Evolutionary conservation across 1,140 invertebrate genomes (phyloP).

Genomic region (Drosophila neocordata): DNA sequence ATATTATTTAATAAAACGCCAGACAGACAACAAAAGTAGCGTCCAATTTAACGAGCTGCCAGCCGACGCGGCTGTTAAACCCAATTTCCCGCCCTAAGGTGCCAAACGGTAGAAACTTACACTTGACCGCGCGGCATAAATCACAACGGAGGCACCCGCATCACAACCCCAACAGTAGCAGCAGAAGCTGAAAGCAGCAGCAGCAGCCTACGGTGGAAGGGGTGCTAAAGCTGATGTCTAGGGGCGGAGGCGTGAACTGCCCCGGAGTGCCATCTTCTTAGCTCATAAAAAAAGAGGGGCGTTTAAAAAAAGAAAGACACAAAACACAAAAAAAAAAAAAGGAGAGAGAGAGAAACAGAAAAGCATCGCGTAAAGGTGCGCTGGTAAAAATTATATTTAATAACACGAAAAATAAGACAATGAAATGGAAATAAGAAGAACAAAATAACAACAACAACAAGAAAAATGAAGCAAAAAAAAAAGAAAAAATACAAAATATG

Average conservation of each 20-base stretch:
- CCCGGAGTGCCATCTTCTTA: constrained; percentile 38
- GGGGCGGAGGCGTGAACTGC: constrained; percentile 11
- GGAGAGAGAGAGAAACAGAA: background rate
- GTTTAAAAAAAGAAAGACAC: constrained; percentile 35
- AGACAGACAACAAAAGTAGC: constrained; percentile 51
- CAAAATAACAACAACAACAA: background rate
- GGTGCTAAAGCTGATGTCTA: background rate
- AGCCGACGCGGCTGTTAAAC: constrained; percentile 64
- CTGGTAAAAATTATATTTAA: constrained; percentile 67
- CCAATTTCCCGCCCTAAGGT: constrained; percentile 67
- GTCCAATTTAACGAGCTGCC: constrained; percentile 74
- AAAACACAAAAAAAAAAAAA: background rate
- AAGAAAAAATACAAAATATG: background rate
- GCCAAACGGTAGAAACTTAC: constrained; percentile 62
- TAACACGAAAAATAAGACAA: constrained; percentile 73
- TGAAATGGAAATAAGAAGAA: constrained; percentile 19
- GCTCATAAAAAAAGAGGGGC: constrained; percentile 56
- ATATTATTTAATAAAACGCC: constrained; percentile 74
- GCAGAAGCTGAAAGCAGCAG: background rate
- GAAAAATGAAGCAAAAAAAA: no score
- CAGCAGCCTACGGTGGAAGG: background rate
- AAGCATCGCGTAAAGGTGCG: constrained; percentile 53
- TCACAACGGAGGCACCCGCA: constrained; percentile 35
- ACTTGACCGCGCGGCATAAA: constrained; percentile 78
- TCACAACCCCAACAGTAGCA: background rate